phyloP scores from a whole-genome alignment of 2,113 vertebrate genomes.

The Proterorhinus semilunaris region DNA sequence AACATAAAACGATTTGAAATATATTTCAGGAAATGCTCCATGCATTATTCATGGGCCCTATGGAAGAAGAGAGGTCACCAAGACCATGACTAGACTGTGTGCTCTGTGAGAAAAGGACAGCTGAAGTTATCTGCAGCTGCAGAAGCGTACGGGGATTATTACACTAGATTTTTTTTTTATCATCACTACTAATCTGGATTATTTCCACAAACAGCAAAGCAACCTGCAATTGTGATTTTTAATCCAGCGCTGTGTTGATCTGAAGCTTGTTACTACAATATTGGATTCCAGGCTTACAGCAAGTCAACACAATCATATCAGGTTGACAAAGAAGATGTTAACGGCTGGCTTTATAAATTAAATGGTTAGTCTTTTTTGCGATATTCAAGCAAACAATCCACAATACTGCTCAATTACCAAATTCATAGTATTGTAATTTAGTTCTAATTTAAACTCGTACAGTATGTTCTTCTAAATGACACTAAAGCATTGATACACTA shows the following conservation, averaged over 20 bases:
- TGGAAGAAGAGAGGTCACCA: slow-evolving; percentile 18
- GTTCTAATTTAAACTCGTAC: too few species aligned
- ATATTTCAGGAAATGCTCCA: neutral
- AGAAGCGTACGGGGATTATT: slow-evolving; percentile 18
- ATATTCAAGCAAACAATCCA: neutral
- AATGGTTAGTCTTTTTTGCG: neutral
- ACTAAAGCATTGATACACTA: neutral
- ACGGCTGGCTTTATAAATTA: neutral
- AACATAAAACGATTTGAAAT: neutral
- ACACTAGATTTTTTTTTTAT: slow-evolving; percentile 16
- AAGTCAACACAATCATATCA: slow-evolving; percentile 7
- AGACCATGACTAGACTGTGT: neutral
- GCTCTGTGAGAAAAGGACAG: neutral
- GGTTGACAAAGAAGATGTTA: neutral
- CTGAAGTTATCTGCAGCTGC: neutral
- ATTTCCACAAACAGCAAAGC: slow-evolving; percentile 29
- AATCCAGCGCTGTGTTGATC: slow-evolving; percentile 24
- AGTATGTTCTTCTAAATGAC: neutral
- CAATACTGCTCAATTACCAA: too few species aligned
- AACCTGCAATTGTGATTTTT: slow-evolving; percentile 24
- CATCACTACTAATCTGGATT: slow-evolving; percentile 46
- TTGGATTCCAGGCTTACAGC: slow-evolving; percentile 20
- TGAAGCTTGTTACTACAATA: slow-evolving; percentile 23
- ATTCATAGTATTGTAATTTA: too few species aligned
- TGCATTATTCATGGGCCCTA: slow-evolving; percentile 23